phyloP scores from a whole-genome alignment of 1,140 invertebrate species.

The Saccostrea echinata region DNA sequence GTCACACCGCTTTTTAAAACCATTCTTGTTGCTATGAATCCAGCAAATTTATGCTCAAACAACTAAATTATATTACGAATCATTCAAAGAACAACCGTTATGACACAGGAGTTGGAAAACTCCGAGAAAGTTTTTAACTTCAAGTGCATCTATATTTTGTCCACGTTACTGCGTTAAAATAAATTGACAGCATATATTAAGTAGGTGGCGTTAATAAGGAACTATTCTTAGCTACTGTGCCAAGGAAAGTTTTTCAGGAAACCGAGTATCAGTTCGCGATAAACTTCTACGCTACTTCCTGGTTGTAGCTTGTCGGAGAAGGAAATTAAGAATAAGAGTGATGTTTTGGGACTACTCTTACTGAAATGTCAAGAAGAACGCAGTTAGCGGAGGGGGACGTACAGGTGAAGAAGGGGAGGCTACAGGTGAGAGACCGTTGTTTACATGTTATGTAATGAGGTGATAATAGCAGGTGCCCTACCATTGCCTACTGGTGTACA shows the following conservation, averaged over 20 bases:
- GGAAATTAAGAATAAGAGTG: slow-evolving; percentile 16
- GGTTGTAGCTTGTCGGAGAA: neutral
- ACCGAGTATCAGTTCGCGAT: neutral
- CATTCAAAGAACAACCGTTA: too few relatives aligned
- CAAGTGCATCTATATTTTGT: too few relatives aligned
- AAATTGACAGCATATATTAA: neutral
- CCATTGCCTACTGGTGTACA: too few relatives aligned
- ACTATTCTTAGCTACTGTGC: neutral
- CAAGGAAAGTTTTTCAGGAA: slow-evolving; percentile 16
- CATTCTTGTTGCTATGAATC: too few relatives aligned
- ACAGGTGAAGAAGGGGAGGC: slow-evolving; percentile 8
- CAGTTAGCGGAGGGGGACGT: slow-evolving; percentile 5
- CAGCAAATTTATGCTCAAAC: too few relatives aligned
- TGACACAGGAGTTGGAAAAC: too few relatives aligned
- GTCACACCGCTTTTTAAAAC: too few relatives aligned
- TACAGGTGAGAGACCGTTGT: neutral
- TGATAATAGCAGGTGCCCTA: too few relatives aligned
- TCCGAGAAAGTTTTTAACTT: too few relatives aligned
- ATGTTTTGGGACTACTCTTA: neutral
- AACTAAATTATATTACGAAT: too few relatives aligned
- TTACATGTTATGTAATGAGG: too few relatives aligned
- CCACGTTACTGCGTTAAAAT: neutral
- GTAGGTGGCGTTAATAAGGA: neutral
- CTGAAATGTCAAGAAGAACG: slow-evolving; percentile 14
- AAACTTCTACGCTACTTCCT: neutral